Conservation (phyloP, 53 echinoderm and acorn worm species). For the Paracentrotus lividus region DNA sequence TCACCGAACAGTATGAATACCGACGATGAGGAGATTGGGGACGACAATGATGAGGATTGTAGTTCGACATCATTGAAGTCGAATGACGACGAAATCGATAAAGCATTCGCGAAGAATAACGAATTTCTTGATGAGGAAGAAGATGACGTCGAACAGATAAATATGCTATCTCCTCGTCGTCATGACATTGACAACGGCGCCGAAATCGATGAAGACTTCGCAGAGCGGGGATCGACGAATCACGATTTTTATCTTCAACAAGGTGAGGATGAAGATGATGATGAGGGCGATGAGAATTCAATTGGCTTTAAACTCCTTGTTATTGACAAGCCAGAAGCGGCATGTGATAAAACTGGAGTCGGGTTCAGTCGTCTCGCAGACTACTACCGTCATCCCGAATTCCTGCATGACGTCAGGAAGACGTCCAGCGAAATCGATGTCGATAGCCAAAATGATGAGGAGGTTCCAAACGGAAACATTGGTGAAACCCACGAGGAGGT, state of each 20-base stretch:
- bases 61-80: background rate
- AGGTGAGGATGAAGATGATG: background rate
- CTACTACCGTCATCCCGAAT: conserved; percentile 45
- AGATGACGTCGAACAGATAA: background rate
- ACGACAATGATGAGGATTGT: background rate
- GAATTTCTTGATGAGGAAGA: background rate
- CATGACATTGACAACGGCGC: background rate
- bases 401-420: conserved; percentile 28
- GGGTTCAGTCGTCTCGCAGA: conserved; percentile 41
- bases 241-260: background rate
- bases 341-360: background rate
- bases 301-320: background rate
- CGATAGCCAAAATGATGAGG: background rate
- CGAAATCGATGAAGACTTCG: background rate
- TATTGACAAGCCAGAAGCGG: conserved; percentile 21
- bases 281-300: background rate
- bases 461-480: background rate
- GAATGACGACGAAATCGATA: too few relatives aligned
- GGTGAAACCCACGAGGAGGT: background rate
- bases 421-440: background rate
- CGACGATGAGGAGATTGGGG: background rate
- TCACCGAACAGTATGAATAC: background rate
- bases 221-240: background rate
- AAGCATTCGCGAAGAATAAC: background rate
- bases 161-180: background rate